Evolutionary conservation across 2,888 invertebrate genomes (phyloP), one percentile per base, ranked within the genome.

Genomic region (Parapristionchus giblindavisi): DNA sequence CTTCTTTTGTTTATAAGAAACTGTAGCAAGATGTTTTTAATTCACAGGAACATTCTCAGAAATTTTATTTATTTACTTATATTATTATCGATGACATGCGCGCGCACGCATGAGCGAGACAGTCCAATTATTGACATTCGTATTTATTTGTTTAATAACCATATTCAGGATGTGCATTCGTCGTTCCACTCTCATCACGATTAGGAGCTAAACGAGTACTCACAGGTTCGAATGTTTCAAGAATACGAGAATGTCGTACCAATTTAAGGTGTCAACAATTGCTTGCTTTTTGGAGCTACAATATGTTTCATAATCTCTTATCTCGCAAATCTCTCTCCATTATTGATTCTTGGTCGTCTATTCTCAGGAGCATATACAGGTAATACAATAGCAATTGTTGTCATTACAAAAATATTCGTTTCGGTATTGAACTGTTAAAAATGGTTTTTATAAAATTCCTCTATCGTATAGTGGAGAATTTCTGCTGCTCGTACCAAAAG

Each of bases 151-250:
- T n/a, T 21, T 40, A 60, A 14, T 6, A 24, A 11, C 17, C 6
- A 17, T 70, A 78, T 73, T n/a, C 36, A 85, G 84, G 85, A 4
- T 85, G 85, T 73, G 36, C 73, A 8, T 38, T 81, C 14, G 80
- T 83, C 8, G 68, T 76, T n/a, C 76, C 77, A 0, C 56, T 83
- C 0, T 76, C 80, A 17, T 71, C 60, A 2, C 65, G 78, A 27
- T 77, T 72, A n/a, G 83, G 83, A 29, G 77, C 80, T 3, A 60
- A 83, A 78, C 40, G 38, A 51, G 60, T 70, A 5, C 38, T 70
- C 24, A 76, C 75, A 74, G 68, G 81, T 81, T 29, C 36, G n/a
- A 8, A 14, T 29, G 17, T 11, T 48, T 29, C 32, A 8, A 58
- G 3, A 4, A 32, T 14, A 21, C 14, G 21, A 27, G 58, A 36